Conservation (phyloP, 1,140 invertebrate species). For the Drosophila micromelanica region DNA sequence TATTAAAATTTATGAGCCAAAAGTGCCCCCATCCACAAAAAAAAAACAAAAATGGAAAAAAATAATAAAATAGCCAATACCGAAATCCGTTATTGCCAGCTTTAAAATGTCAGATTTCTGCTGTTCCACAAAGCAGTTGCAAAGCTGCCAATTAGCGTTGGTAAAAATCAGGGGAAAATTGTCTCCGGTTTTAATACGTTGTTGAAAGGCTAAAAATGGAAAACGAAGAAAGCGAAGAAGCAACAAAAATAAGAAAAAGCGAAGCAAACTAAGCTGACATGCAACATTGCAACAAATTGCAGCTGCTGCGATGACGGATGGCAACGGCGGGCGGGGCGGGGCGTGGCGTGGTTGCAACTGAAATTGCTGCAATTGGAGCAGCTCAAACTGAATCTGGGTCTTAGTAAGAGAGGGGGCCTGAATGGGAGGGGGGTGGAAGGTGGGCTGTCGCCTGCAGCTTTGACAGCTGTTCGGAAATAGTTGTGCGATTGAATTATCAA, state of each 20-base stretch:
- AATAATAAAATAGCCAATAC: conserved; percentile 8
- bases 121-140: conserved; percentile 1
- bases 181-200: conserved; percentile 66
- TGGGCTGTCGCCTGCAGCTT: conserved; percentile 10
- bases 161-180: conserved; percentile 34
- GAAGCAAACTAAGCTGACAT: conserved; percentile 69
- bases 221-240: conserved; percentile 13
- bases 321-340: conserved; percentile 9
- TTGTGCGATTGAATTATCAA: conserved; percentile 43
- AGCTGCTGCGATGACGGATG: conserved; percentile 43
- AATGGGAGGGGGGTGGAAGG: background rate
- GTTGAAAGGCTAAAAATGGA: conserved; percentile 50
- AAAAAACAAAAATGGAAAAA: no score
- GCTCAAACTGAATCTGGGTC: background rate
- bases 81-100: conserved; percentile 7
- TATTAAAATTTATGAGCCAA: conserved; percentile 47
- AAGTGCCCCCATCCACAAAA: background rate
- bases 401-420: background rate
- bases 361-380: conserved; percentile 32
- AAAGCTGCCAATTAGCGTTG: conserved; percentile 72
- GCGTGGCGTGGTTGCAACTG: conserved; percentile 34
- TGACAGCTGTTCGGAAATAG: conserved; percentile 33
- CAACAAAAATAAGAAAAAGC: conserved; percentile 30
- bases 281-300: conserved; percentile 80
- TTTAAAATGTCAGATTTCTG: conserved; percentile 25